phyloP scores from a whole-genome alignment of 2,797 vertebrate genomes.

The Rhinatrema bivittatum region DNA sequence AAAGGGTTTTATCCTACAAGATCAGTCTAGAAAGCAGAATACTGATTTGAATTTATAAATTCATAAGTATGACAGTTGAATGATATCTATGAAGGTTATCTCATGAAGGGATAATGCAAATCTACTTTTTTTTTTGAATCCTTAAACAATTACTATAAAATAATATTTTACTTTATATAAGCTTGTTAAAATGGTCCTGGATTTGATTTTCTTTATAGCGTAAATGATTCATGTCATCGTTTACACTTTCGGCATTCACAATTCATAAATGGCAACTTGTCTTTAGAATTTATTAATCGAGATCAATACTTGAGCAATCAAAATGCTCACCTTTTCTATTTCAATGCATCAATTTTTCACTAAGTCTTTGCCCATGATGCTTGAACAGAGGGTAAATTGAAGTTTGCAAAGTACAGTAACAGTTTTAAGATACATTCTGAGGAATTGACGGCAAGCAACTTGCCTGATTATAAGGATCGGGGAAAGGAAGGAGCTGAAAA shows the following conservation, averaged over 20 bases:
- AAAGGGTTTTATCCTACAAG: constrained; percentile 4
- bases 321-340: constrained; percentile 40
- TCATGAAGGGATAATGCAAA: neutral
- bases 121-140: constrained; percentile 11
- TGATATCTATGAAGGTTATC: constrained; percentile 13
- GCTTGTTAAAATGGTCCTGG: constrained; percentile 16
- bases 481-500: too few relatives aligned
- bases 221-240: constrained; percentile 34
- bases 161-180: constrained; percentile 23
- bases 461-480: too few relatives aligned
- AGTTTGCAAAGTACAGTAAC: neutral
- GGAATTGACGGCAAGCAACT: too few relatives aligned
- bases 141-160: constrained; percentile 23
- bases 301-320: constrained; percentile 28
- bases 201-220: constrained; percentile 12
- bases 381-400: neutral
- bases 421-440: too few relatives aligned
- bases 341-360: constrained; percentile 10
- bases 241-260: constrained; percentile 40
- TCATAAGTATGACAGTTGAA: neutral
- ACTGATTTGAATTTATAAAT: constrained; percentile 18
- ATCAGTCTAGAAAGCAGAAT: neutral
- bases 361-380: constrained; percentile 13
- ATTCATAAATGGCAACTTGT: constrained; percentile 51
- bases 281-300: constrained; percentile 28